phyloP scores from a whole-genome alignment of 2,888 invertebrate species.

The Stenchaetothrips biformis region DNA sequence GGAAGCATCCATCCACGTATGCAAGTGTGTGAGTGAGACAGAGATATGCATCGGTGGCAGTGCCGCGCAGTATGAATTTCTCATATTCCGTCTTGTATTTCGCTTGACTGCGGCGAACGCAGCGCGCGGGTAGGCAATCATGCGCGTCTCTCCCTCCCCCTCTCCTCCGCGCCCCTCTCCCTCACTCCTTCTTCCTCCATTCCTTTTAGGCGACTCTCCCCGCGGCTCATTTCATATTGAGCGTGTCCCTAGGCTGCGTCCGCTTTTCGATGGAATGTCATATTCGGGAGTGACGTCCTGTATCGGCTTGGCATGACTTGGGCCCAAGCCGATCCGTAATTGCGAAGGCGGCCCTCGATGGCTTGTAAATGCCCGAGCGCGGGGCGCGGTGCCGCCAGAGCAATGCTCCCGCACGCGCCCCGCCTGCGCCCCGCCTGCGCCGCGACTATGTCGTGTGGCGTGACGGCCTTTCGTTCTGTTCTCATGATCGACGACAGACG shows the following conservation, averaged over 20 bases:
- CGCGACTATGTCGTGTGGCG: not conserved
- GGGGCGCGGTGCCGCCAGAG: not conserved
- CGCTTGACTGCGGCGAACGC: not conserved
- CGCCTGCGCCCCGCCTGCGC: too few species aligned
- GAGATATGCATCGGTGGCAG: not conserved
- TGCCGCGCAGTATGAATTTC: conserved; percentile 3
- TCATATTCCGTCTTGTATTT: conserved; percentile 17
- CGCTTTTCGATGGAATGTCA: conserved; percentile 10
- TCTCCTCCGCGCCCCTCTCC: not conserved
- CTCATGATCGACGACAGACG: not conserved
- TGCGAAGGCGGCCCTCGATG: not conserved
- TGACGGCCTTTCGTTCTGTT: not conserved
- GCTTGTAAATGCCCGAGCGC: not conserved
- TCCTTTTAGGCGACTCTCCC: not conserved
- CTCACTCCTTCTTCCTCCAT: conserved; percentile 1
- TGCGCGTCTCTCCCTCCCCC: not conserved
- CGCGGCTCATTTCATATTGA: conserved; percentile 16
- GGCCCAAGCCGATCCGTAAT: not conserved
- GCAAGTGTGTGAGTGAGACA: not conserved
- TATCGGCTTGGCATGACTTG: not conserved
- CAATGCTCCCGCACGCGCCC: not conserved
- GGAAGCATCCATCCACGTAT: not conserved
- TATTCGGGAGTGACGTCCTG: not conserved
- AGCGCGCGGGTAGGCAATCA: not conserved
- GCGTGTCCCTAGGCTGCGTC: not conserved